Percentiles rank a stretch among this genome's conserved stretches.
Evolutionary conservation across 2,113 vertebrate genomes (phyloP).

Genomic region (Campylomormyrus numenius): DNA sequence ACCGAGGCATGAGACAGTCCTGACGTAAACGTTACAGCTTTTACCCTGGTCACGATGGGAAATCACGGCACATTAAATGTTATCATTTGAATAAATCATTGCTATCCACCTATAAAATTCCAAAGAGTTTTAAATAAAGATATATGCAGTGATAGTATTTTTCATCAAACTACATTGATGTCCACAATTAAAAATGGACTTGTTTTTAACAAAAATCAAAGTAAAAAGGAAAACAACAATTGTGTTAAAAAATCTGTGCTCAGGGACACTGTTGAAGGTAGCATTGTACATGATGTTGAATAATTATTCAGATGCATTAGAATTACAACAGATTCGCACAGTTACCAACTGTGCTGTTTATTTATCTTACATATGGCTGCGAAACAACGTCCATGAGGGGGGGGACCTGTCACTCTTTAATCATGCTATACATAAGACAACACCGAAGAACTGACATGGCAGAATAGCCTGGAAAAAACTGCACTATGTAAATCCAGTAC

Average conservation of each 20-base stretch:
- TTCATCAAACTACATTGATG: not conserved
- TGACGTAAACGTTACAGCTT: not conserved
- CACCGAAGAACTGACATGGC: not conserved
- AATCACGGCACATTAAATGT: not conserved
- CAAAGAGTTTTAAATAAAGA: not conserved
- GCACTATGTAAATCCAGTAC: not conserved
- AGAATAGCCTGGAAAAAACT: not conserved
- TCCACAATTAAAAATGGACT: not conserved
- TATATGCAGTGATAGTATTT: not conserved
- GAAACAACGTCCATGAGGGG: not conserved
- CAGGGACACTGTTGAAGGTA: not conserved
- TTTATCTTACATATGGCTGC: not conserved
- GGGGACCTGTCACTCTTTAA: not conserved
- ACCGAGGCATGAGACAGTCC: not conserved
- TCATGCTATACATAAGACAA: not conserved
- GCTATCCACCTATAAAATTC: not conserved
- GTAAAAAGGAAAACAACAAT: not conserved
- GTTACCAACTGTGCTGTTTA: not conserved
- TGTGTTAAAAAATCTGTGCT: not conserved
- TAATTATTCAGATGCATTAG: not conserved
- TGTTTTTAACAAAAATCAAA: not conserved
- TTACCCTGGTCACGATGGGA: not conserved
- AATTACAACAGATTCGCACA: not conserved
- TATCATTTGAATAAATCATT: not conserved
- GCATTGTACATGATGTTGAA: not conserved